Evolutionary conservation across 2,888 invertebrate species (phyloP).

Genomic region (Heliconius ismenius): DNA sequence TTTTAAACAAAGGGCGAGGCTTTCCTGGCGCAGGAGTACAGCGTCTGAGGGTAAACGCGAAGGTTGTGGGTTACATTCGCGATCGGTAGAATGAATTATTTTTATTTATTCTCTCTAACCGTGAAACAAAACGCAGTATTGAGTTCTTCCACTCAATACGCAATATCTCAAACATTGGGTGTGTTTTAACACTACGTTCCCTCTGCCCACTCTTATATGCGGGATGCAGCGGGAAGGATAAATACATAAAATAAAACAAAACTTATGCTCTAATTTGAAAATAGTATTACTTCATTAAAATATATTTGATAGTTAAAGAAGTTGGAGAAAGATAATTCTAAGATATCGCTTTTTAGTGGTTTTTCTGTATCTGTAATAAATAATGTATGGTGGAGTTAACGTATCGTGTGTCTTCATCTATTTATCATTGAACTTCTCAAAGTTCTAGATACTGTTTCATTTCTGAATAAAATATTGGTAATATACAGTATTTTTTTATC

Average conservation of each 20-base stretch:
- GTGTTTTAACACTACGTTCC: neutral
- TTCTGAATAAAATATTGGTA: neutral
- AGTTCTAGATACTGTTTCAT: neutral
- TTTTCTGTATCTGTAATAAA: constrained; percentile 16
- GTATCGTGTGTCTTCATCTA: constrained; percentile 8
- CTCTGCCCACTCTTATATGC: neutral
- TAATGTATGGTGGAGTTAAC: constrained; percentile 16
- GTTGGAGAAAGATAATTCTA: neutral
- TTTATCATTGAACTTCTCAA: constrained; percentile 8
- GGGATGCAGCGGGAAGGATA: neutral
- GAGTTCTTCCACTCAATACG: neutral
- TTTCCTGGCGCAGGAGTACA: neutral
- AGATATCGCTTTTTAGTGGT: constrained; percentile 21
- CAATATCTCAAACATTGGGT: neutral
- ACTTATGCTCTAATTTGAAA: neutral
- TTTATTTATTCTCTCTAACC: neutral
- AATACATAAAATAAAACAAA: constrained; percentile 11
- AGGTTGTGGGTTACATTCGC: neutral
- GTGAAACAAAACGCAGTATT: neutral
- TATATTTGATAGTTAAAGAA: neutral
- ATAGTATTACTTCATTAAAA: constrained; percentile 10
- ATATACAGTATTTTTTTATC: constrained; percentile 8
- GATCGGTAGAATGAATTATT: neutral
- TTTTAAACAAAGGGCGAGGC: neutral
- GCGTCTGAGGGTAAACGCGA: neutral